Conservation (phyloP, 2,113 vertebrate species). For the Taurulus bubalis region DNA sequence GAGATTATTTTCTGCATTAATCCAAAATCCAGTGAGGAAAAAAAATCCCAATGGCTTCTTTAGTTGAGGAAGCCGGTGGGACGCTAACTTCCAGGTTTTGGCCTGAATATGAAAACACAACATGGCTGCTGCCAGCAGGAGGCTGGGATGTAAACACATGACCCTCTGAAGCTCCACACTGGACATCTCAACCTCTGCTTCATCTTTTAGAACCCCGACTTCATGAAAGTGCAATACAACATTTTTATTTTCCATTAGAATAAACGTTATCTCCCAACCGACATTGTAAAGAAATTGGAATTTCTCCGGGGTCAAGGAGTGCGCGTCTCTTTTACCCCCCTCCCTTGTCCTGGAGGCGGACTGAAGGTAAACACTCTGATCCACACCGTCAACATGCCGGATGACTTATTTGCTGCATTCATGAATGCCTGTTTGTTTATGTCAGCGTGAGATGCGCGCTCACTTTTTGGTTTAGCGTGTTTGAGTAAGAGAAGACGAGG, state of each 20-base stretch:
- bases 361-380: conserved; percentile 21
- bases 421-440: conserved; percentile 7
- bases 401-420: conserved; percentile 15
- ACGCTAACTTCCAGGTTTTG: background rate
- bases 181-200: background rate
- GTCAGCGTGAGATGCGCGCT: background rate
- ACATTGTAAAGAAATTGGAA: background rate
- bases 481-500: background rate
- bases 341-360: background rate
- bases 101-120: background rate
- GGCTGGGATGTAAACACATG: background rate
- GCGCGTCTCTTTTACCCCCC: background rate
- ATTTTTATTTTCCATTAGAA: background rate
- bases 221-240: background rate
- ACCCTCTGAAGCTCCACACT: background rate
- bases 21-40: background rate
- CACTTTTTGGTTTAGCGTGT: conserved; percentile 3
- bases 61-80: background rate
- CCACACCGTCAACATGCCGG: background rate
- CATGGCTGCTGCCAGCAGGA: background rate
- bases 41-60: background rate
- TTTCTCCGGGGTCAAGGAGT: background rate
- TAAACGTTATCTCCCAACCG: background rate
- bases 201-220: background rate
- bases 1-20: background rate